Evolutionary conservation across 2,113 vertebrate genomes (phyloP), one percentile per base, ranked within the genome.

Genomic region (Clarias macrocephalus): DNA sequence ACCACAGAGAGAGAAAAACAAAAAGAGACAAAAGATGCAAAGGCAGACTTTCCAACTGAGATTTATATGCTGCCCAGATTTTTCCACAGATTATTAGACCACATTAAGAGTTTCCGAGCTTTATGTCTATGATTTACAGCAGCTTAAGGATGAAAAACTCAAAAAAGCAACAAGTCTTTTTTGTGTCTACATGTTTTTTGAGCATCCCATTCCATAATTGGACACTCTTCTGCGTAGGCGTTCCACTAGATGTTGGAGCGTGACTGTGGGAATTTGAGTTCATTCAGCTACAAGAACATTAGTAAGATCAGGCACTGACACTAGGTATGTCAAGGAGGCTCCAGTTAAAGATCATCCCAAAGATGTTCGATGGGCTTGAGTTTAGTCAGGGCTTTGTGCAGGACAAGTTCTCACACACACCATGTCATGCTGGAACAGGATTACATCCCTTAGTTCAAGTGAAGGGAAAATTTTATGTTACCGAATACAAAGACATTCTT

Each of bases 1-100:
- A 79, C 65, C 54, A 23, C 28, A 70, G 68, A 63, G 30, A 63
- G 19, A 52, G 72, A 77, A 59, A 30, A 16, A 70, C 62, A 76
- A 75, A 60, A 5, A 72, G 57, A 86, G 82, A 80, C 56, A 28
- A 59, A 48, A 68, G 68, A 77, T 42, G 28, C 19, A 77, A 10
- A 15, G 66, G 75, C 8, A 65, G n/a, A 68, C 65, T 83, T 83
- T 70, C 82, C 82, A 70, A 28, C 63, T 28, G 65, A 63, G 28
- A 72, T 30, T 57, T 85, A 60, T 18, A 87, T 13, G n/a, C 59
- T 72, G 75, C 57, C 56, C 42, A 48, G 62, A 52, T 33, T 85
- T 80, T 83, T 84, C 77, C 76, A 72, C 62, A 48, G 80, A 83
- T 84, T 82, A 83, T 84, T 82, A 72, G 57, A 48, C n/a, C 52